Percentiles rank a stretch among this genome's conserved stretches.
Evolutionary conservation across 1,140 invertebrate genomes (phyloP).

Genomic region (Panagrolaimus sp.): DNA sequence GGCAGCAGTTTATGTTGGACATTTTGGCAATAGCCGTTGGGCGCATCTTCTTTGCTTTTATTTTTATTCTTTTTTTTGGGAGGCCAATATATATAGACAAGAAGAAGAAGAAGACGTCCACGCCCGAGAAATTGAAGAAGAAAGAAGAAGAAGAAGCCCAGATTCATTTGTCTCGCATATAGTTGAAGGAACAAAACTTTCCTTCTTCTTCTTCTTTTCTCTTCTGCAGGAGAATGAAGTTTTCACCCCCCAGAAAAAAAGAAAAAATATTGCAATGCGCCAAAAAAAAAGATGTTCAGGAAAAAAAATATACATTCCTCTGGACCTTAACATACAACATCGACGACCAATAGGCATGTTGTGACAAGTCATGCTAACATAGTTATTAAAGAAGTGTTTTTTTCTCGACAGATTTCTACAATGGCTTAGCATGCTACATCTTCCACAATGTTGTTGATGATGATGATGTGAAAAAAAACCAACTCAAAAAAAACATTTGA

Average conservation of each 20-base stretch:
- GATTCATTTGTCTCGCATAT: constrained; percentile 19
- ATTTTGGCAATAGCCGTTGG: constrained; percentile 12
- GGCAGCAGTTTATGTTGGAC: constrained; percentile 6
- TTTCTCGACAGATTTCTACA: too few relatives aligned
- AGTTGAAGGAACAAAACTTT: constrained; percentile 14
- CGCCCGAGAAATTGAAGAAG: neutral
- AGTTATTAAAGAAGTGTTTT: too few relatives aligned
- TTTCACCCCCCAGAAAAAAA: constrained; percentile 9
- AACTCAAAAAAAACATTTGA: too few relatives aligned
- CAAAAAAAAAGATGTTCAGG: neutral
- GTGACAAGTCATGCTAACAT: too few relatives aligned
- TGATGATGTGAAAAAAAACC: too few relatives aligned
- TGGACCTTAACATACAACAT: too few relatives aligned
- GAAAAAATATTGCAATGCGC: neutral
- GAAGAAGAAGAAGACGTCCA: constrained; percentile 6
- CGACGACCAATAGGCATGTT: too few relatives aligned
- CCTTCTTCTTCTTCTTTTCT: too few relatives aligned
- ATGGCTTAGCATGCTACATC: too few relatives aligned
- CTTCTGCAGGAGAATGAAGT: constrained; percentile 14
- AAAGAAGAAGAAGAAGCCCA: neutral
- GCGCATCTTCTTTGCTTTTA: neutral
- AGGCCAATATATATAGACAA: constrained; percentile 1
- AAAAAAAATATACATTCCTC: too few relatives aligned
- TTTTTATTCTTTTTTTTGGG: neutral
- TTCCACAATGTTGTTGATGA: too few relatives aligned